Conservation (phyloP, 2,113 vertebrate species). For the Xenopus tropicalis region DNA sequence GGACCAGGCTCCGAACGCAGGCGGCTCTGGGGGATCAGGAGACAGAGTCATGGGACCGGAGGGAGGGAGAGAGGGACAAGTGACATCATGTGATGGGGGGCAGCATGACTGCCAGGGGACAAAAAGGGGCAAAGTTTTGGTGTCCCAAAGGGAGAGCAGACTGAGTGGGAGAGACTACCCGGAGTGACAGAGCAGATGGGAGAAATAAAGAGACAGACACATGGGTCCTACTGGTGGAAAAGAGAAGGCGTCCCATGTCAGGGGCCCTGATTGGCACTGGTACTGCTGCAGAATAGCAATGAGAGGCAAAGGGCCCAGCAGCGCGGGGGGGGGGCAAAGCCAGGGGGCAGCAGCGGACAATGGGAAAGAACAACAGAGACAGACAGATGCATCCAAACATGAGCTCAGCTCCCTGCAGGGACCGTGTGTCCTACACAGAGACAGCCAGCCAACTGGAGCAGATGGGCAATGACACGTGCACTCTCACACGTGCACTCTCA, state of each 20-base stretch:
- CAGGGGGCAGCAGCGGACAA: neutral
- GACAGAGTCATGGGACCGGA: slow-evolving; percentile 55
- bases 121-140: neutral
- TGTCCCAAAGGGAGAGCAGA: neutral
- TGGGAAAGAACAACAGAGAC: neutral
- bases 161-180: neutral
- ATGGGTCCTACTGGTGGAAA: slow-evolving; percentile 1
- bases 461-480: neutral
- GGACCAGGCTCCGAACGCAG: slow-evolving; percentile 60
- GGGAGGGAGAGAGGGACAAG: slow-evolving; percentile 42
- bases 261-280: neutral
- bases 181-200: neutral
- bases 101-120: neutral
- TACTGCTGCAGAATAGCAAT: slow-evolving; percentile 21
- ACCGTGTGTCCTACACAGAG: neutral
- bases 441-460: neutral
- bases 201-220: neutral
- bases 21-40: slow-evolving; percentile 69
- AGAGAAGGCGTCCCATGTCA: neutral
- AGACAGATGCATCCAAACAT: neutral
- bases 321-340: neutral
- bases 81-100: slow-evolving; percentile 13
- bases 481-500: too few relatives aligned
- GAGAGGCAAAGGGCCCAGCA: neutral
- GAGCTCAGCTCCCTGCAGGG: slow-evolving; percentile 1